Evolutionary conservation across 2,888 invertebrate genomes (phyloP), one percentile per base, ranked within the genome.

Genomic region (Cylloceria caligata): DNA sequence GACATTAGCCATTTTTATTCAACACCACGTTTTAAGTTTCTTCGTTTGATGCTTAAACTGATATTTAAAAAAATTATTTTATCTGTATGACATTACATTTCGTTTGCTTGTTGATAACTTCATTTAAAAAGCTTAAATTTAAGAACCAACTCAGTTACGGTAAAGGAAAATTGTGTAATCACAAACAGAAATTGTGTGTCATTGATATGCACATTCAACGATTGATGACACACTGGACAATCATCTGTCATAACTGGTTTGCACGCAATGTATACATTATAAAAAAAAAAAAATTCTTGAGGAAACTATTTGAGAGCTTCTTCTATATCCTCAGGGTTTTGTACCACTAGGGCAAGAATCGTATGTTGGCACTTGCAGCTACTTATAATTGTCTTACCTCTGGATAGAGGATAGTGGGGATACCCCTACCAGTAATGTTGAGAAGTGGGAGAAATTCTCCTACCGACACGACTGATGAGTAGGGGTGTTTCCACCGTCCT

Each of bases 1-100:
- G 9, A 52, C 21, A 89, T 88, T 92, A 86, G 92, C 92, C 92
- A 92, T 92, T 88, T 88, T 92, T 80, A 87, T 82, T 86, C 86
- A 87, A 62, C 86, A 87, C 79, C n/a, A n/a, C n/a, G 80, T 68
- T 74, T 87, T 88, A 83, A 79, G 82, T 86, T 86, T 87, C 79
- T 88, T 89, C 83, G 83, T 39, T 13, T 3, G 64, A 85, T 1
- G 86, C 86, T n/a, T 67, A 83, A 81, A 86, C 84, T 80, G 74
- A 67, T 1, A 39, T 39, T 78, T n/a, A n/a, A 65, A 21, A 73
- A 34, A 60, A 52, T 27, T 39, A 45, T 47, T 6, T n/a, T 1
- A 49, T 11, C 13, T 11, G 2, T 9, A 11, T 39, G 13, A 39
- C 39, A 13, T 39, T 13, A 39, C 39, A 13, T 39, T 39, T 39